A percentile compares a stretch with the other conserved stretches of the same genome.
Evolutionary conservation across 2,113 vertebrate genomes (phyloP).

Genomic region (Nyctereutes procyonoides): DNA sequence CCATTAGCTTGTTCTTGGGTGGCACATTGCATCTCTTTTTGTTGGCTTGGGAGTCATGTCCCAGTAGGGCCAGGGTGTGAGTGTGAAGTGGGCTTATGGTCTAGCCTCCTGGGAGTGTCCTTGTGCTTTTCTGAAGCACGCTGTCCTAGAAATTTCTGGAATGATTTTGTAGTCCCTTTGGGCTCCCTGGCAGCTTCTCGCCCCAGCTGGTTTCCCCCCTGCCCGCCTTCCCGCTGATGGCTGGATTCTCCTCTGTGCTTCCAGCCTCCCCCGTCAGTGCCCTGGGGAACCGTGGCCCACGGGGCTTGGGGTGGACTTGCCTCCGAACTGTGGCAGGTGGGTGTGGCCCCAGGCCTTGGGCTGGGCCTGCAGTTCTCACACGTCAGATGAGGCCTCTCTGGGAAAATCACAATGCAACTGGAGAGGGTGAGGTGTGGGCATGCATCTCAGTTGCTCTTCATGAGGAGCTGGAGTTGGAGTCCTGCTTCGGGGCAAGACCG

Average conservation of each 20-base stretch:
- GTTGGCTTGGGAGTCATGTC: not conserved
- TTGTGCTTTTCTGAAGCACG: not conserved
- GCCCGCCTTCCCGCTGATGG: too few relatives aligned
- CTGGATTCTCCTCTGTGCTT: not conserved
- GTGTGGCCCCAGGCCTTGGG: too few relatives aligned
- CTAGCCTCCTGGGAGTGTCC: too few relatives aligned
- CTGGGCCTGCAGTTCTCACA: too few relatives aligned
- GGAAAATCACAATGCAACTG: too few relatives aligned
- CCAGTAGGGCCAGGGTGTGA: not conserved
- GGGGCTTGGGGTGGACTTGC: not conserved
- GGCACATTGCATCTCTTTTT: not conserved
- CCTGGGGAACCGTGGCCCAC: not conserved
- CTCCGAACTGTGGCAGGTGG: not conserved
- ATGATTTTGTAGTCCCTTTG: too few relatives aligned
- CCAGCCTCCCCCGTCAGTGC: not conserved
- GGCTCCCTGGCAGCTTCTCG: not conserved
- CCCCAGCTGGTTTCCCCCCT: too few relatives aligned
- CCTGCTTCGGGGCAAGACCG: not conserved
- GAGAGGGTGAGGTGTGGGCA: not conserved
- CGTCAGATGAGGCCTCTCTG: fast-evolving
- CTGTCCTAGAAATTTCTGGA: not conserved
- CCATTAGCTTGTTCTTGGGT: not conserved
- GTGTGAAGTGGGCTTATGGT: not conserved
- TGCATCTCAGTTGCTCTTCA: not conserved
- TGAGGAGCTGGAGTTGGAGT: not conserved